Percentiles rank a stretch among this genome's conserved stretches.
These are phyloP conservation scores for Steinernema carpocapsae DNA, from an alignment of 2,888 invertebrate species.

Conservation along the genomic window DNA sequence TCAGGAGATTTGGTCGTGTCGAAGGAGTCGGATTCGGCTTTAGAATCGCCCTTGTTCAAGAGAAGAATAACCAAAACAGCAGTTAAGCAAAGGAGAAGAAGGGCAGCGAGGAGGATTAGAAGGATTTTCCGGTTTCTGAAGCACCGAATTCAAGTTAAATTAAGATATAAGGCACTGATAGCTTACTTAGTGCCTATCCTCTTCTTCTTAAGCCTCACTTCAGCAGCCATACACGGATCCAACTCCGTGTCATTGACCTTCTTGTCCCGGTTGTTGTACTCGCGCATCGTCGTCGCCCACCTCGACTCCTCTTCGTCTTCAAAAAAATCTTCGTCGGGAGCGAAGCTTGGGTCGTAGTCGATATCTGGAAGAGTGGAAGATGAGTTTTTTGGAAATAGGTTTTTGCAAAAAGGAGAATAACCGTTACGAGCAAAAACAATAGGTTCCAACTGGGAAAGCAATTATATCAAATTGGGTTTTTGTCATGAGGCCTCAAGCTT, in stretches of 20 bases:
- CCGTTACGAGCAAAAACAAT: too few species aligned
- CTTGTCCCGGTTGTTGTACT: slow-evolving; percentile 20
- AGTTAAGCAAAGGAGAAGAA: neutral
- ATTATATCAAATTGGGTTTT: too few species aligned
- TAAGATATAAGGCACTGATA: too few species aligned
- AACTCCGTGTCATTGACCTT: slow-evolving; percentile 46
- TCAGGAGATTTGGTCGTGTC: neutral
- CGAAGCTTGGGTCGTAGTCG: too few species aligned
- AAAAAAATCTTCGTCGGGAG: neutral
- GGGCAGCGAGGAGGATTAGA: neutral
- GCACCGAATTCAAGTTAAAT: neutral
- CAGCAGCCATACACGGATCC: slow-evolving; percentile 58
- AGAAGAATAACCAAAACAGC: neutral
- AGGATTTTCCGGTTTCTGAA: slow-evolving; percentile 17
- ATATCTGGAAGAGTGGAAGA: too few species aligned
- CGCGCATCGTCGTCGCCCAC: slow-evolving; percentile 23
- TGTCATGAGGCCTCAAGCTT: too few species aligned
- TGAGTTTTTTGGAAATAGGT: too few species aligned
- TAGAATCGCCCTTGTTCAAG: neutral
- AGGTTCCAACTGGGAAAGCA: too few species aligned
- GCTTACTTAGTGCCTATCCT: neutral
- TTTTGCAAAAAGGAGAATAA: too few species aligned
- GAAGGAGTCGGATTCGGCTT: neutral
- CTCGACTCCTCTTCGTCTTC: neutral
- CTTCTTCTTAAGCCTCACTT: slow-evolving; percentile 51